Evolutionary conservation across 2,888 invertebrate species (phyloP), one percentile per base, ranked within the genome.

Genomic region (Megastigmus dorsalis): DNA sequence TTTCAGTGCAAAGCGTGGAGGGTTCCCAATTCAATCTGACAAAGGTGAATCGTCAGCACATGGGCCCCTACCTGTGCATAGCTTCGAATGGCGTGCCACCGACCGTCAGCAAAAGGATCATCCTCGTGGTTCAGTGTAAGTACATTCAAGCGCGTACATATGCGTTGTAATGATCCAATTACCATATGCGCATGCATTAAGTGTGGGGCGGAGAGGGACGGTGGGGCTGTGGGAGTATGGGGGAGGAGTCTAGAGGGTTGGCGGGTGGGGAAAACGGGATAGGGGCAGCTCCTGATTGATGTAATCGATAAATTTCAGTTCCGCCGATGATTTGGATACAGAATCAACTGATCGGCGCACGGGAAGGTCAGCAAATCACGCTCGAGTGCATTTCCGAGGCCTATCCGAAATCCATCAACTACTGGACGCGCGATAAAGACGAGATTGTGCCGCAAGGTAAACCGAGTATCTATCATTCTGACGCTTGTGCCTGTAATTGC

Each of bases 1-100:
- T n/a, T n/a, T n/a, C 89, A 94, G 94, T 92, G 75, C 84, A 90
- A 60, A 93, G 90, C 79, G 89, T 92, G 38, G 93, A 93, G 79
- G 94, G 94, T 0, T 89, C 93, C 43, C 80, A 81, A 36, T 84
- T 88, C 77, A 87, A 85, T 79, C 84, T 88, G 50, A 85, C 85
- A 26, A 85, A 86, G 78, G 88, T 90, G 41, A 88, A 88, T 78
- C 86, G 90, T 65, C 84, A 88, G 45, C 89, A 90, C 77, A 90
- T 90, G 90, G 90, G 89, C 15, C 85, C 87, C 23, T 89, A 89
- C 77, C 83, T 89, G 62, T 89, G 89, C 81, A 89, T 89, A 74
- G 89, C 89, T n/a, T 88, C 88, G 63, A 90, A 90, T 76, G 89
- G 89, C 0, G 88, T 89, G 55, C 90, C 89, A 3, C 90, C 90